phyloP scores from a whole-genome alignment of 2,888 invertebrate species.

The Gymnoscelis rufifasciata region DNA sequence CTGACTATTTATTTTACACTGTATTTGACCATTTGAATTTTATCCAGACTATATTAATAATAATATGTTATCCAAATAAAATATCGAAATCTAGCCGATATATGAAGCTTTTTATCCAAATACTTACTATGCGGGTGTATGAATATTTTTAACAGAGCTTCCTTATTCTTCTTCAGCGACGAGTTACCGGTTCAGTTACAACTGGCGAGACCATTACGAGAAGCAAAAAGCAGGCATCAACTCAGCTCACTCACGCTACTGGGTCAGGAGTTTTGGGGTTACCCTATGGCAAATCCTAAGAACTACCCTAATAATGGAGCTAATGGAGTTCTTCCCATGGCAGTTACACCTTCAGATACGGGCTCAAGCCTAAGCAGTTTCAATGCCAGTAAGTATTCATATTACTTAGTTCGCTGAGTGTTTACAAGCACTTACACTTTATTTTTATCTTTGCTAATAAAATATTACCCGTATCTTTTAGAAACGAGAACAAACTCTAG shows the following conservation, averaged over 20 bases:
- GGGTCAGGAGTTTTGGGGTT: slow-evolving; percentile 92
- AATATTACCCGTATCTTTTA: slow-evolving; percentile 36
- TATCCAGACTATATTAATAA: too few relatives aligned
- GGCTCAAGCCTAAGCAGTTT: slow-evolving; percentile 88
- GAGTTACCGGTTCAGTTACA: slow-evolving; percentile 94
- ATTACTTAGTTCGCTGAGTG: too few relatives aligned
- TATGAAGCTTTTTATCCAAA: too few relatives aligned
- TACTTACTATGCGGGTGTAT: too few relatives aligned
- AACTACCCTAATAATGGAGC: slow-evolving; percentile 63
- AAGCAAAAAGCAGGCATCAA: slow-evolving; percentile 93
- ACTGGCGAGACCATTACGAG: slow-evolving; percentile 90
- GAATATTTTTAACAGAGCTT: too few relatives aligned
- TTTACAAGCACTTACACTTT: too few relatives aligned
- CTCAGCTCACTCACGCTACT: slow-evolving; percentile 93
- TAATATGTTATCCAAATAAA: too few relatives aligned
- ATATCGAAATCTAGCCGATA: too few relatives aligned
- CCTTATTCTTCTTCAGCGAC: slow-evolving; percentile 84
- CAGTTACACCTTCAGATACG: slow-evolving; percentile 81
- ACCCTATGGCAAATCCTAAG: slow-evolving; percentile 87
- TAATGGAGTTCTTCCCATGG: slow-evolving; percentile 67
- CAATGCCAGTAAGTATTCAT: slow-evolving; percentile 77
- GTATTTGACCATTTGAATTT: too few relatives aligned
- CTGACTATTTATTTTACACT: too few relatives aligned
- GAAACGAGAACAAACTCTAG: slow-evolving; percentile 64
- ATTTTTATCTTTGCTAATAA: too few relatives aligned